Percentiles rank a stretch among this genome's conserved stretches.
phyloP scores from a whole-genome alignment of 2,797 vertebrate species.

The Eupleurogrammus muticus region DNA sequence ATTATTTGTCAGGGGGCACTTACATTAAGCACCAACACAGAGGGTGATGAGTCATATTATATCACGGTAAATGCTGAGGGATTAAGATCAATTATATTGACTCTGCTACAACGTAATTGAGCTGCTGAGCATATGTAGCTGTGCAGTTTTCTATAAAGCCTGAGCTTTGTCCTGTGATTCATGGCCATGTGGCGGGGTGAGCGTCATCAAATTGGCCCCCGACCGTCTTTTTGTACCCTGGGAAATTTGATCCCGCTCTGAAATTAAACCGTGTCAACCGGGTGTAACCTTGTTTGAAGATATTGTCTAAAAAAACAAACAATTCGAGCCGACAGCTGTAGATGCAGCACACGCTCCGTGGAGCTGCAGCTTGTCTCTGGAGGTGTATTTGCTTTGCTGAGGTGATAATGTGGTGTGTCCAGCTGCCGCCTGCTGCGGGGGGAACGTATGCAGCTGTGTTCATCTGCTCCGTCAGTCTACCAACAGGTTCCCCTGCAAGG shows the following conservation, averaged over 20 bases:
- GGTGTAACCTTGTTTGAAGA: background rate
- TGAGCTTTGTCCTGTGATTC: background rate
- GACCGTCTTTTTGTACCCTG: constrained; percentile 6
- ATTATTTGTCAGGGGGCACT: background rate
- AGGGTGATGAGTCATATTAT: constrained; percentile 6
- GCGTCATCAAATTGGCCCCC: background rate
- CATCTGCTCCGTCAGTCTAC: constrained; percentile 20
- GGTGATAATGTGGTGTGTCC: constrained; percentile 37
- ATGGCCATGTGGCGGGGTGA: background rate
- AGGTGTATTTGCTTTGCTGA: background rate
- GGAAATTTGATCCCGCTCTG: constrained; percentile 40
- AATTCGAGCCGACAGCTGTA: constrained; percentile 19
- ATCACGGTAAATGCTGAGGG: background rate
- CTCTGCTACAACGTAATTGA: background rate
- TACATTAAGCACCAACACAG: background rate
- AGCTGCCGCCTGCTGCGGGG: constrained; percentile 20
- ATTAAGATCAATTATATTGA: background rate
- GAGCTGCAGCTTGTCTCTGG: constrained; percentile 10
- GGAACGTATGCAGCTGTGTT: constrained; percentile 34
- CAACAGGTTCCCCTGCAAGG: constrained; percentile 28
- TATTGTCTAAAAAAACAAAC: background rate
- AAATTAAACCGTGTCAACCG: constrained; percentile 28
- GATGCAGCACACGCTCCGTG: background rate
- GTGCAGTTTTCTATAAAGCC: background rate
- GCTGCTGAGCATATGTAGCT: background rate